phyloP scores from a whole-genome alignment of 2,113 vertebrate genomes.

The Myrmecophaga tridactyla region DNA sequence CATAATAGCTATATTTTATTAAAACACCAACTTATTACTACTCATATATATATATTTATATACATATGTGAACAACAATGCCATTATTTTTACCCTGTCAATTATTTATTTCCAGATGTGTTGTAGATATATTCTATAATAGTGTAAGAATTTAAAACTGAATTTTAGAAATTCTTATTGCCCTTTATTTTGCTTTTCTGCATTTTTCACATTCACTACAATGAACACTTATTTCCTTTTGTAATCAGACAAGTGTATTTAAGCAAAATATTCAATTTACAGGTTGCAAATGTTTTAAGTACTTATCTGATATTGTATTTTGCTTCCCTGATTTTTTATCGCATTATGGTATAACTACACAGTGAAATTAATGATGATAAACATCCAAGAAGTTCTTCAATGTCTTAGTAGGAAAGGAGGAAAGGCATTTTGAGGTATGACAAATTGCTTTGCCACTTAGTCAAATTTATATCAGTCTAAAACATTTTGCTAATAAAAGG shows the following conservation, averaged over 20 bases:
- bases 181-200: background rate
- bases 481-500: slow-evolving; percentile 61
- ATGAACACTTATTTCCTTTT: background rate
- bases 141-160: background rate
- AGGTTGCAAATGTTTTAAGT: background rate
- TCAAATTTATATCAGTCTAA: slow-evolving; percentile 46
- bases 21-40: too few species aligned
- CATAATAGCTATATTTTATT: too few species aligned
- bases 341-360: rapidly evolving
- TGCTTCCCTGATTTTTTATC: background rate
- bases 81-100: background rate
- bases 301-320: background rate
- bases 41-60: too few species aligned
- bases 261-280: background rate
- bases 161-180: background rate
- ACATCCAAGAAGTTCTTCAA: background rate
- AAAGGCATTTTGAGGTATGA: slow-evolving; percentile 52
- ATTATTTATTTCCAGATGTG: background rate
- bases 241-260: background rate
- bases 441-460: slow-evolving; percentile 52
- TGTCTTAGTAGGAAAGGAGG: background rate
- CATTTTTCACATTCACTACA: background rate
- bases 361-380: slow-evolving; percentile 12
- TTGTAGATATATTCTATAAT: background rate
- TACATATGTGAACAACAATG: background rate